Conservation (phyloP, 2,888 invertebrate species). For the Hofmannophila pseudospretella region DNA sequence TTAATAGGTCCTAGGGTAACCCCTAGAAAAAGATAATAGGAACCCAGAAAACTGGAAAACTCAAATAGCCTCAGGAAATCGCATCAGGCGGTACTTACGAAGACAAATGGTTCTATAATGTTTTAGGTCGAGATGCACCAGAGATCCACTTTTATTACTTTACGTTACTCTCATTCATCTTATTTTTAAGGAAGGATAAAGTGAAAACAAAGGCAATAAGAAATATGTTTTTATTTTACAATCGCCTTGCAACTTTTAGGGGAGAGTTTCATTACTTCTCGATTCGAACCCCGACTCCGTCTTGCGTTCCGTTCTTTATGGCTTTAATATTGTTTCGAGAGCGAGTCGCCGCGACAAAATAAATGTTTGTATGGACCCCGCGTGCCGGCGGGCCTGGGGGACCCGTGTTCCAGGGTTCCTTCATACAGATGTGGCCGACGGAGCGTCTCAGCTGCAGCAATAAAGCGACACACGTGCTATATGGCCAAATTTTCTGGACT, state of each 20-base stretch:
- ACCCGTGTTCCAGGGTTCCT: slow-evolving; percentile 20
- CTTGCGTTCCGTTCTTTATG: slow-evolving; percentile 48
- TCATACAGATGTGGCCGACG: too few species aligned
- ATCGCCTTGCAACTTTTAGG: slow-evolving; percentile 38
- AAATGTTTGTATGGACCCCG: slow-evolving; percentile 52
- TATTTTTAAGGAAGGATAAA: background rate
- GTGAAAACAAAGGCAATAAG: slow-evolving; percentile 8
- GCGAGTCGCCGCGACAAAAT: slow-evolving; percentile 45
- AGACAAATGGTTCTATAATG: too few species aligned
- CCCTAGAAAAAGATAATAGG: too few species aligned
- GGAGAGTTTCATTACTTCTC: slow-evolving; percentile 51
- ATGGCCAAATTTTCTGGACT: too few species aligned
- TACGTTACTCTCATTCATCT: background rate
- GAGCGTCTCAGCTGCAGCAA: too few species aligned
- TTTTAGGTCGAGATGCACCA: too few species aligned
- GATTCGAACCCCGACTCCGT: slow-evolving; percentile 37
- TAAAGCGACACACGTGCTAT: too few species aligned
- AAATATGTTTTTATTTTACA: slow-evolving; percentile 30
- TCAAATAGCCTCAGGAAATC: too few species aligned
- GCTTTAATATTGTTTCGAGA: slow-evolving; percentile 59
- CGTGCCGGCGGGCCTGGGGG: slow-evolving; percentile 23
- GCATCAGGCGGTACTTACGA: too few species aligned
- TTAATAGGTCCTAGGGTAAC: too few species aligned
- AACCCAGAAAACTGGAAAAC: too few species aligned
- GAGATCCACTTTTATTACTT: too few species aligned